A percentile compares a stretch with the other conserved stretches of the same genome.
Evolutionary conservation across 35 echinoderm and acorn worm genomes (phyloP).

Genomic region (Heliocidaris tuberculata): DNA sequence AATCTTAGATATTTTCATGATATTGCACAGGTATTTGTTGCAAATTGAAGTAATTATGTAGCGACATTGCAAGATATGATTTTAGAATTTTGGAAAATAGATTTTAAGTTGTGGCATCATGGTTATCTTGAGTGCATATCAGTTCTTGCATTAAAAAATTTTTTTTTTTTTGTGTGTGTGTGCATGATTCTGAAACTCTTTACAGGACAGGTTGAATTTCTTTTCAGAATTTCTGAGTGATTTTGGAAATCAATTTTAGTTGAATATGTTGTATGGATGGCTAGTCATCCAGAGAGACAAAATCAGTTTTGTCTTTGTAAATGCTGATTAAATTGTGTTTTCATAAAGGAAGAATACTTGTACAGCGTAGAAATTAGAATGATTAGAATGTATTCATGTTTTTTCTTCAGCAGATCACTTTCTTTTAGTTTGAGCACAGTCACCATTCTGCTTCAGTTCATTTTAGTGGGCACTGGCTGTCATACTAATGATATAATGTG

Average conservation of each 20-base stretch:
- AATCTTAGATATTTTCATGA: no score
- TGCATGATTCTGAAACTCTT: not conserved
- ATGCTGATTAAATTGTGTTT: not conserved
- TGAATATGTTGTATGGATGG: no score
- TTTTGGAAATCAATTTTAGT: not conserved
- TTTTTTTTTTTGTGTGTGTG: not conserved
- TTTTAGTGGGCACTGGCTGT: not conserved
- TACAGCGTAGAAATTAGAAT: not conserved
- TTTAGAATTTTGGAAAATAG: no score
- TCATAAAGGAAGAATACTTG: not conserved
- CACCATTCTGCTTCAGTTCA: not conserved
- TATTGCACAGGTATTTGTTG: no score
- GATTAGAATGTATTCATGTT: not conserved
- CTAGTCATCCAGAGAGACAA: not conserved
- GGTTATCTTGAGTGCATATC: not conserved
- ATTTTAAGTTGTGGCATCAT: not conserved
- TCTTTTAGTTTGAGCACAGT: not conserved
- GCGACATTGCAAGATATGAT: no score
- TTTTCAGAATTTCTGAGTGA: not conserved
- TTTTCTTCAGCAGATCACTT: not conserved
- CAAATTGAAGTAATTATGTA: no score
- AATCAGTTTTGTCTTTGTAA: no score
- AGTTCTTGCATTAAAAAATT: not conserved
- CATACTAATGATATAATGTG: not conserved
- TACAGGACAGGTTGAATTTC: not conserved